Evolutionary conservation across 2,113 vertebrate genomes (phyloP).

Genomic region (Herpetotheres cachinnans): DNA sequence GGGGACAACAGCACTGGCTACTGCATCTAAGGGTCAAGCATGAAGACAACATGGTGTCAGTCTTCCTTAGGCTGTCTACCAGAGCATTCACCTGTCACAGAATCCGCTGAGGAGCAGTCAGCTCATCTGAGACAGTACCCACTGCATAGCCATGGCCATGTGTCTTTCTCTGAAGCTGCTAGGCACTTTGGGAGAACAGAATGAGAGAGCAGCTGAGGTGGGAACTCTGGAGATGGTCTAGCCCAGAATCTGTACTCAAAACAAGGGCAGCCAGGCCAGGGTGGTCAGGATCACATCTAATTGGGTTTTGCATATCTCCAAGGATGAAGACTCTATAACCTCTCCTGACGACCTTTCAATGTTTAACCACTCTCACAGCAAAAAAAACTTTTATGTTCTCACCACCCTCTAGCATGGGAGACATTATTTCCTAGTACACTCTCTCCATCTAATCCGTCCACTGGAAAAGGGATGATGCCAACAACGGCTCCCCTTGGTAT

Average conservation of each 20-base stretch:
- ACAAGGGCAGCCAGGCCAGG: neutral
- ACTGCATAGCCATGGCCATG: fast-evolving
- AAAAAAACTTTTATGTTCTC: neutral
- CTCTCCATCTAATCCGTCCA: neutral
- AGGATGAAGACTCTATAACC: neutral
- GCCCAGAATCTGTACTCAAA: neutral
- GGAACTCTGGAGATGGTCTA: neutral
- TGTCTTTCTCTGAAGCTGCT: neutral
- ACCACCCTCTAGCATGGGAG: neutral
- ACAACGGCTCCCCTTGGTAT: neutral
- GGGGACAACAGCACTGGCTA: neutral
- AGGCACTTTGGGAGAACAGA: neutral
- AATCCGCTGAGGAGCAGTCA: neutral
- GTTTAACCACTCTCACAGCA: neutral
- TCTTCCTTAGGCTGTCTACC: neutral
- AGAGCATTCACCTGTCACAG: neutral
- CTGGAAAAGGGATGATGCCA: neutral
- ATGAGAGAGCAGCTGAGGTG: neutral
- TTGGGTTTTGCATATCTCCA: neutral
- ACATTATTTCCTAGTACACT: neutral
- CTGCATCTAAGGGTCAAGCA: neutral
- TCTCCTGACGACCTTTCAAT: neutral
- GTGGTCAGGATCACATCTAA: neutral
- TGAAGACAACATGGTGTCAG: neutral
- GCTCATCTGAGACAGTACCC: neutral